Percentiles rank a stretch among this genome's conserved stretches.
These are phyloP conservation scores for Tigriopus californicus DNA, from an alignment of 2,888 invertebrate species.

Conservation along the genomic window DNA sequence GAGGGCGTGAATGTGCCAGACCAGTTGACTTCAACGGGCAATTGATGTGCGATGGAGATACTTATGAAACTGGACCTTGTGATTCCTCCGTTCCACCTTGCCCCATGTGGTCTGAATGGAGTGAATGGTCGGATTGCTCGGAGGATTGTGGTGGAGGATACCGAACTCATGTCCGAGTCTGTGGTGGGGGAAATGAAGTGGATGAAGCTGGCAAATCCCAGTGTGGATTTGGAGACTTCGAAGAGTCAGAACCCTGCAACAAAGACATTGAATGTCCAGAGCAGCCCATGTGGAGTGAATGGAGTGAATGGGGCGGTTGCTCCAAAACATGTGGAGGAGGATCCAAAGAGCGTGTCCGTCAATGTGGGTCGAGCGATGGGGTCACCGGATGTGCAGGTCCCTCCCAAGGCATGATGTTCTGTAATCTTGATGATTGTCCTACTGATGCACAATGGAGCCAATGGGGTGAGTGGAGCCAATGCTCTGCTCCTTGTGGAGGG, in stretches of 20 bases:
- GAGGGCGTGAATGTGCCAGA: neutral
- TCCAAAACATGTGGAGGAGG: slow-evolving; percentile 13
- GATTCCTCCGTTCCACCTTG: neutral
- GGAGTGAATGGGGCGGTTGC: slow-evolving; percentile 5
- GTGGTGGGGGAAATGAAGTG: neutral
- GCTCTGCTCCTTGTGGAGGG: slow-evolving; percentile 1
- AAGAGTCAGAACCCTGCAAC: slow-evolving; percentile 3
- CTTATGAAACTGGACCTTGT: neutral
- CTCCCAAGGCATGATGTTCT: neutral
- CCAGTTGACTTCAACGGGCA: neutral
- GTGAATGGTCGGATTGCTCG: slow-evolving; percentile 2
- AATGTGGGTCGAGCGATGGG: neutral
- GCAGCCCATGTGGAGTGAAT: slow-evolving; percentile 8
- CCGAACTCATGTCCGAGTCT: neutral
- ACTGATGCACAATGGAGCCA: neutral
- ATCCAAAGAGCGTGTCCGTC: neutral
- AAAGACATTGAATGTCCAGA: neutral
- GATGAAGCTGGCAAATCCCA: too few relatives aligned
- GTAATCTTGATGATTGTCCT: slow-evolving; percentile 1
- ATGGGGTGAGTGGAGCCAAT: slow-evolving; percentile 1
- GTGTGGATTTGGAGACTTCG: neutral
- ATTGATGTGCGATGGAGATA: neutral
- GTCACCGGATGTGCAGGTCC: neutral
- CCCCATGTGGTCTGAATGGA: slow-evolving; percentile 6
- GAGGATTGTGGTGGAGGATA: neutral